Percentiles rank a stretch among this genome's conserved stretches.
phyloP scores from a whole-genome alignment of 2,888 invertebrate species.

The Volucella zonaria region DNA sequence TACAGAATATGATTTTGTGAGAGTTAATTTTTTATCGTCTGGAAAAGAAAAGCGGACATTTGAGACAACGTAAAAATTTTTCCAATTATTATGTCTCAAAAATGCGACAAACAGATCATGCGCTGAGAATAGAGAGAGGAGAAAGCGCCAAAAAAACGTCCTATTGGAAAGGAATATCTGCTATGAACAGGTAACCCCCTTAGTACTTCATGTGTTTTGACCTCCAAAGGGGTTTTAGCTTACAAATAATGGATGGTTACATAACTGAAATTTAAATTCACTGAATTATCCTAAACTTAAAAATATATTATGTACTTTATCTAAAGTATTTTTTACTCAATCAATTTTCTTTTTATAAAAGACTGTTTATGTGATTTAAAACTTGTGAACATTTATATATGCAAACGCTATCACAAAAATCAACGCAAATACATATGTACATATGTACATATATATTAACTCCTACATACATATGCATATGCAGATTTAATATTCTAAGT shows the following conservation, averaged over 20 bases:
- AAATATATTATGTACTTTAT: neutral
- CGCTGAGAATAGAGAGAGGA: slow-evolving; percentile 29
- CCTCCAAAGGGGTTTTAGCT: slow-evolving; percentile 61
- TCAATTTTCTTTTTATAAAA: neutral
- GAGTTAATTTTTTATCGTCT: neutral
- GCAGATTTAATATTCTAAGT: neutral
- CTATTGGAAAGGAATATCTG: slow-evolving; percentile 61
- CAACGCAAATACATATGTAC: neutral
- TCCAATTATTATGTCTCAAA: slow-evolving; percentile 1
- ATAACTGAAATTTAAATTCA: slow-evolving; percentile 42
- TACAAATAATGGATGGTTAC: slow-evolving; percentile 52
- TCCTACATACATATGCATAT: neutral
- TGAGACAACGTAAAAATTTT: slow-evolving; percentile 13
- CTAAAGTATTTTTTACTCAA: neutral
- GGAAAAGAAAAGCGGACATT: neutral
- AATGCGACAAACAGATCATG: slow-evolving; percentile 44
- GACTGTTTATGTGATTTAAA: neutral
- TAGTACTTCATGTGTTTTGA: slow-evolving; percentile 57
- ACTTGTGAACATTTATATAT: neutral
- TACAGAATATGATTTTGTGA: neutral
- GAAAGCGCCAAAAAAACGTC: slow-evolving; percentile 63
- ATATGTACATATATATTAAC: neutral
- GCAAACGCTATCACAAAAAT: neutral
- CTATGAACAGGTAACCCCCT: slow-evolving; percentile 56
- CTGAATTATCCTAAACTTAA: neutral